A percentile compares a stretch with the other conserved stretches of the same genome.
Conservation (phyloP, 1,140 invertebrate genomes). For the Drosophila busckii region DNA sequence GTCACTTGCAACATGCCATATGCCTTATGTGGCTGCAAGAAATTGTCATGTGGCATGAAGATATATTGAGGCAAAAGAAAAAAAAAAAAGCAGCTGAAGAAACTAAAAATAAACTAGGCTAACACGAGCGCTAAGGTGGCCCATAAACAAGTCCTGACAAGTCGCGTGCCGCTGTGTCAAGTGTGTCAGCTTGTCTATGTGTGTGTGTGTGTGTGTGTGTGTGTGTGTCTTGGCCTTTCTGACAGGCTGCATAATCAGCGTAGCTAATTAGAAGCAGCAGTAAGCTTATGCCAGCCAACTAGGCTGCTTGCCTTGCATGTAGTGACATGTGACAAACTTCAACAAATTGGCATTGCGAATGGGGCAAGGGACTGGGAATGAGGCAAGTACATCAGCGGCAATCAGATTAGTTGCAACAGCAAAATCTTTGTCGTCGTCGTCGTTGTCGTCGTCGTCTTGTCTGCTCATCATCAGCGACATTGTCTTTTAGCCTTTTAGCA, state of each 20-base stretch:
- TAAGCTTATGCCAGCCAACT: neutral
- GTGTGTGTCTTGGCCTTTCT: too few relatives aligned
- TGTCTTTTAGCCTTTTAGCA: conserved; percentile 11
- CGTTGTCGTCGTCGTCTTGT: conserved; percentile 7
- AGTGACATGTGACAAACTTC: conserved; percentile 38
- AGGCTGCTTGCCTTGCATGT: neutral
- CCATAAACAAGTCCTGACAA: conserved; percentile 41
- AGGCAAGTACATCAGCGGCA: conserved; percentile 52
- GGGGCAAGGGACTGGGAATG: too few relatives aligned
- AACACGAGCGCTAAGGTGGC: conserved; percentile 57
- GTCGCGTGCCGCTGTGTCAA: too few relatives aligned
- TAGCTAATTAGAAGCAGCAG: neutral
- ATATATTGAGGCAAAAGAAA: conserved; percentile 16
- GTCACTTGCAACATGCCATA: too few relatives aligned
- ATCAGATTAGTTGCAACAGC: too few relatives aligned
- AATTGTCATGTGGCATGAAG: too few relatives aligned
- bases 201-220: too few relatives aligned
- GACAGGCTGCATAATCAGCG: too few relatives aligned
- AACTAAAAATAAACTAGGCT: conserved; percentile 48
- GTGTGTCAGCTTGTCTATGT: too few relatives aligned
- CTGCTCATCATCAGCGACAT: conserved; percentile 45
- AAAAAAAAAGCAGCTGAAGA: conserved; percentile 30
- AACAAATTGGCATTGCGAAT: conserved; percentile 68
- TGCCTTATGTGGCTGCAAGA: too few relatives aligned
- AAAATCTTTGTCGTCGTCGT: conserved; percentile 8